phyloP scores from a whole-genome alignment of 2,797 vertebrate species.

The Pseudomugil gertrudae region DNA sequence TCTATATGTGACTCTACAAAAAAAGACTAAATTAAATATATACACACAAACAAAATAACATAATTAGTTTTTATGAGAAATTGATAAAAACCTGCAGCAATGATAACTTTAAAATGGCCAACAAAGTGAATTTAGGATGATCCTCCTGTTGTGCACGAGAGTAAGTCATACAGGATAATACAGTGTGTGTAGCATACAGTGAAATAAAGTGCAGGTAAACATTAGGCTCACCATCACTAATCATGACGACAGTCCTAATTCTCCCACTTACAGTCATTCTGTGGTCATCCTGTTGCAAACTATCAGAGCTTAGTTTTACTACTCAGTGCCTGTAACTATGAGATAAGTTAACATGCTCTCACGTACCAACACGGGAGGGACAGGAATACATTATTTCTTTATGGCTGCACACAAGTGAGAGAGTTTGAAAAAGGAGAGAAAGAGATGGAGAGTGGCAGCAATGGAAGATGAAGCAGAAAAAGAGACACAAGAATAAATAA shows the following conservation, averaged over 20 bases:
- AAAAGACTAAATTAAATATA: too few species aligned
- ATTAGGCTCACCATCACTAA: slow-evolving; percentile 70
- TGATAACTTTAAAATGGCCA: slow-evolving; percentile 36
- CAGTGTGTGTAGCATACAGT: slow-evolving; percentile 39
- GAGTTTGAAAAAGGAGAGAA: slow-evolving; percentile 50
- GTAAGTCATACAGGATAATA: slow-evolving; percentile 32
- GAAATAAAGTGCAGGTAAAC: slow-evolving; percentile 67
- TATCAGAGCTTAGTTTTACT: slow-evolving; percentile 78
- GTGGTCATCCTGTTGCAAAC: slow-evolving; percentile 75
- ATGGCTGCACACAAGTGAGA: slow-evolving; percentile 68
- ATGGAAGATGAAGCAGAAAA: slow-evolving; percentile 46
- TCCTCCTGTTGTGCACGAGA: slow-evolving; percentile 38
- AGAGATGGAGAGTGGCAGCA: slow-evolving; percentile 32
- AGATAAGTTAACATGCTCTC: slow-evolving; percentile 81
- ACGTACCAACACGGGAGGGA: slow-evolving; percentile 57
- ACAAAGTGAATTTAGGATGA: slow-evolving; percentile 43
- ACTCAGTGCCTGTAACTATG: slow-evolving; percentile 69
- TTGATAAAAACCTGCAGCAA: slow-evolving; percentile 23
- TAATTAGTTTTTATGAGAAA: slow-evolving; percentile 20
- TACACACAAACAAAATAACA: not conserved
- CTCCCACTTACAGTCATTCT: slow-evolving; percentile 70
- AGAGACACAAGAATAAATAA: slow-evolving; percentile 37
- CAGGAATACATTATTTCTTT: slow-evolving; percentile 77
- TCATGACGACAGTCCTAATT: slow-evolving; percentile 74
- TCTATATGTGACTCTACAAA: slow-evolving; percentile 1